Evolutionary conservation across 2,113 vertebrate genomes (phyloP), one percentile per base, ranked within the genome.

Genomic region (Oenanthe melanoleuca): DNA sequence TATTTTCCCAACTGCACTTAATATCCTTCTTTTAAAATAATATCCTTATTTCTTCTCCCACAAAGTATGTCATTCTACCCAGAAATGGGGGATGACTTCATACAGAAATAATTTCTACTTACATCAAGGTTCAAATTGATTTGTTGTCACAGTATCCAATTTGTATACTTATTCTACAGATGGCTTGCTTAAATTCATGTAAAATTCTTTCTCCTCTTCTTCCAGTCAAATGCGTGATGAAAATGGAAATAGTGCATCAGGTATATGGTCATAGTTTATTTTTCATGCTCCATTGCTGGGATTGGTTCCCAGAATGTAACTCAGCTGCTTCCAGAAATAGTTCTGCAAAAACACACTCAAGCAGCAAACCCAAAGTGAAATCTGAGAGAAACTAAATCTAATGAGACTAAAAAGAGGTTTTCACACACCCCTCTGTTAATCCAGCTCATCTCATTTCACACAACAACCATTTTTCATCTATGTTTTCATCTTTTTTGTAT

Each of bases 181-280:
- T 60, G 52, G 24, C 23, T 74, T 42, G 17, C 34, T 81, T 86
- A 81, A 75, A 84, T 92, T 56, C 0, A 74, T 75, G 31, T 63
- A 66, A 80, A 90, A 21, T 61, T 92, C 10, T 86, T 91, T 89
- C 40, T 92, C 47, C 50, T 83, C 55, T 90, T 85, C 31, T 73
- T 77, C 44, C 42, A 80, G 74, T 88, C 47, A 95, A 80, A 86
- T 53, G 44, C 34, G 60, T 70, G 64, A 83, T 38, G 28, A 94
- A 93, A 95, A 93, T 84, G 24, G 75, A 95, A 94, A 80, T 52
- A 73, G 28, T 80, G 9, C n/a, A 80, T 78, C 75, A 93, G 56
- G 75, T 94, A 79, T 91, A 67, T 2, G 19, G 53, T 81, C 80
- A 88, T 29, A 60, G 42, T 88, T 96, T 94, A 75, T 96, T 90